Base-by-base conservation (phyloP, 2,888 invertebrate genomes). In the Campoplex nolae region DNA sequence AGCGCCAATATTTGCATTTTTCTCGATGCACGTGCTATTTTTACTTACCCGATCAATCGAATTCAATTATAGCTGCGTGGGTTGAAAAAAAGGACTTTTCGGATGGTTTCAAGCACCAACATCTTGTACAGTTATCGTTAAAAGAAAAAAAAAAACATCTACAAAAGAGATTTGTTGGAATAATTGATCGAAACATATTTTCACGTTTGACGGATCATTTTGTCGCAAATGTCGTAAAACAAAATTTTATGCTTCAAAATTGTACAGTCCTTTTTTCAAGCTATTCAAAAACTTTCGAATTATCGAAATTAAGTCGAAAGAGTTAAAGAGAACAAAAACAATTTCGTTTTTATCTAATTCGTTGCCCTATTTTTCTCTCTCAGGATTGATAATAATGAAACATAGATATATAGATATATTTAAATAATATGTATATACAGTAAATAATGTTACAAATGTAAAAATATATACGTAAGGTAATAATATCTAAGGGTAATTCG, bases 11-110 rank as follows among this genome's bases (percentile, higher is more conserved):
- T 76, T 45, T 62, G 16, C 11, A 58, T 71, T 78, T 35, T 74
- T 68, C 58, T 81, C 51, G 73, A 68, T 70, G 67, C 68, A 32
- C 11, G 35, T 65, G 28, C 79, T 70, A 74, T 65, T 74, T 28
- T 78, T 89, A 89, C 89, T 88, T 87, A 88, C 89, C 88, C 78
- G 58, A 83, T 75, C 45, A 48, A 62, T 81, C 58, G 38, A 73
- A 42, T 54, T 81, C 56, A 56, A 38, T 8, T 23, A 48, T 73
- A 32, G 35, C 23, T 13, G 18, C 45, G 71, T 71, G 18, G 11
- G 11, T 28, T 32, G 9, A 16, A 51, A 51, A 51, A 71, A 51
- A 32, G 13, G 45, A 38, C 11, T 58, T 62, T 32, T 62, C 13
- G 13, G 16, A 32, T 62, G 11, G 62, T 62, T 6, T 62, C 6